Base-by-base conservation (phyloP, 2,888 invertebrate species). In the Drosophila formosana region DNA sequence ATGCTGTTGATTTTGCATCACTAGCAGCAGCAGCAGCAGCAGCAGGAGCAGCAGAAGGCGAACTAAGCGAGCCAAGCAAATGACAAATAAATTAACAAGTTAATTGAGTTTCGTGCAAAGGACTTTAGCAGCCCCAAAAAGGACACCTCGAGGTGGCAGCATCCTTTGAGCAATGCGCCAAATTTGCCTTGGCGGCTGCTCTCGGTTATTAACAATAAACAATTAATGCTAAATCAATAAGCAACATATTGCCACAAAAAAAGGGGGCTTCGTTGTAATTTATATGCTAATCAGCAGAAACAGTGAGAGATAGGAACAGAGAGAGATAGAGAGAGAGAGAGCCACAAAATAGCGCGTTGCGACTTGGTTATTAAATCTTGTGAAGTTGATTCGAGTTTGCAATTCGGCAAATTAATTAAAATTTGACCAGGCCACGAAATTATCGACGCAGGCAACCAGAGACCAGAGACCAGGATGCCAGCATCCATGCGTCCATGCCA, bases 201-300 rank as follows among this genome's bases (percentile, higher is more conserved):
- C 53, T 64, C 53, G 51, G 66, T 86, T 88, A 88, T 87, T 81
- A 88, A 88, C 89, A 85, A 88, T 88, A 68, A 82, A 85, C 82
- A 83, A 83, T 83, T 88, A 88, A 88, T 82, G 84, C 68, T 87
- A 87, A 89, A 82, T 84, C 88, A 89, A 84, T 89, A 82, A 79
- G 52, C 66, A 64, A 71, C 72, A 77, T 66, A 72, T 80, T 78
- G 78, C 60, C 3, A 25, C 3, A 25, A 9, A 4, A 9, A 11
- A 28, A 2, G 11, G 11, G 9, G 9, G 9, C 7, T n/a, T 9
- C 8, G 26, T 41, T 87, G 83, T 80, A 85, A 85, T 85, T 85
- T 85, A 85, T 89, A 89, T 85, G 85, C 82, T 85, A 85, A 85
- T 85, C 78, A 77, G 66, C 51, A 46, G 37, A 4, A 9, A 6